Evolutionary conservation across 2,113 vertebrate genomes (phyloP).

Genomic region (Oncorhynchus clarkii): DNA sequence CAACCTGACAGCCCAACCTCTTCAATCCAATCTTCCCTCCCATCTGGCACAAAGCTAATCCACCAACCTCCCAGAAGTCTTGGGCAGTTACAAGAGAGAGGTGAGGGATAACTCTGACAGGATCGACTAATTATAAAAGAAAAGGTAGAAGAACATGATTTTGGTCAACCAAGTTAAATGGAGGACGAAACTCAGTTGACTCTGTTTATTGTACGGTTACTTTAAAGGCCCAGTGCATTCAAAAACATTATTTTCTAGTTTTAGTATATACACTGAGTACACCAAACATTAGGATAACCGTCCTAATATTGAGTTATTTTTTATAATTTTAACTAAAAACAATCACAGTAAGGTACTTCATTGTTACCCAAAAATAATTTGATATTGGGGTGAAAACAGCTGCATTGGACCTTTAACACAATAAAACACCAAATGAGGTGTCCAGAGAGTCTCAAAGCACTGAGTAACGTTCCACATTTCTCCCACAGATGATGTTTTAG

Average conservation of each 20-base stretch:
- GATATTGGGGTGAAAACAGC: too few species aligned
- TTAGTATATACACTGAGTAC: neutral
- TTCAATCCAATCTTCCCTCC: constrained; percentile 13
- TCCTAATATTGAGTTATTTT: too few species aligned
- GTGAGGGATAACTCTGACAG: neutral
- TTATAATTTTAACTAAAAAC: too few species aligned
- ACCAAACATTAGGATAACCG: neutral
- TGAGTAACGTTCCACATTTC: neutral
- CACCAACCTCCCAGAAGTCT: neutral
- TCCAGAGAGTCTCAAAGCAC: constrained; percentile 1
- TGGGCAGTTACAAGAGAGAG: neutral
- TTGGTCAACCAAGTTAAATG: neutral
- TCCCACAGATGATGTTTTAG: neutral
- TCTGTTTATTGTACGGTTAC: neutral
- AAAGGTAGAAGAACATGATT: neutral
- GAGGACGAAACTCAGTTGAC: neutral
- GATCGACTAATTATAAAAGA: neutral
- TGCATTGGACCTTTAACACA: too few species aligned
- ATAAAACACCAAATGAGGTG: neutral
- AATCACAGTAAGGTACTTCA: too few species aligned
- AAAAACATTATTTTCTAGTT: too few species aligned
- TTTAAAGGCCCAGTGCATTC: neutral
- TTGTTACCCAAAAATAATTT: too few species aligned
- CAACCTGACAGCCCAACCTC: constrained; percentile 16
- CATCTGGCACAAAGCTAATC: neutral